phyloP scores from a whole-genome alignment of 2,797 vertebrate species.

The Gambelia wislizenii region DNA sequence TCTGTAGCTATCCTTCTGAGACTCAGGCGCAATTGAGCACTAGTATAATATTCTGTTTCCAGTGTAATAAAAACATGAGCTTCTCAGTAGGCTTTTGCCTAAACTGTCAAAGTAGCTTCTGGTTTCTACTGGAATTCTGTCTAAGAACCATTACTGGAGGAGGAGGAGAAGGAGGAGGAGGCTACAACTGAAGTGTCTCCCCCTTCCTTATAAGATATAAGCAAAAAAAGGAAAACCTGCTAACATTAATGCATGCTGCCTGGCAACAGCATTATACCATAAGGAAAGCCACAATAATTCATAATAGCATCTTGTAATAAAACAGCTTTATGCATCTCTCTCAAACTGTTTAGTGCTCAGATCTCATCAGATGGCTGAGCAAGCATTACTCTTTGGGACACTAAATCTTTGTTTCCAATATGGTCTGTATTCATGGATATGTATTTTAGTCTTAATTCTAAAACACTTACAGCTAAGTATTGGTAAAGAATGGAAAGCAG shows the following conservation, averaged over 20 bases:
- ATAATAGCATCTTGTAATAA: constrained; percentile 84
- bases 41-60: not conserved
- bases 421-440: constrained; percentile 79
- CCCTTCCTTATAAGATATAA: constrained; percentile 50
- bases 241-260: constrained; percentile 80
- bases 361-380: constrained; percentile 85
- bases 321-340: constrained; percentile 82
- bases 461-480: constrained; percentile 78
- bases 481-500: constrained; percentile 64
- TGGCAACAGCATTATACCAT: constrained; percentile 80
- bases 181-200: constrained; percentile 69
- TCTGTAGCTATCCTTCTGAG: constrained; percentile 36
- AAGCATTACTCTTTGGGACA: constrained; percentile 83
- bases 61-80: not conserved
- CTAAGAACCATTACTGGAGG: constrained; percentile 48
- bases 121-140: constrained; percentile 61
- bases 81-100: constrained; percentile 41
- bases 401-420: constrained; percentile 85
- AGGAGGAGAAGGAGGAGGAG: constrained; percentile 57
- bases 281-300: constrained; percentile 84
- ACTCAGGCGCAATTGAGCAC: constrained; percentile 25
- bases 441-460: constrained; percentile 69
- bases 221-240: constrained; percentile 74
- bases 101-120: constrained; percentile 59
- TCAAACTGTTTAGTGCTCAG: constrained; percentile 80